These are phyloP conservation scores for Thryonomys swinderianus DNA, from an alignment of 2,113 vertebrate species.

Conservation along the genomic window DNA sequence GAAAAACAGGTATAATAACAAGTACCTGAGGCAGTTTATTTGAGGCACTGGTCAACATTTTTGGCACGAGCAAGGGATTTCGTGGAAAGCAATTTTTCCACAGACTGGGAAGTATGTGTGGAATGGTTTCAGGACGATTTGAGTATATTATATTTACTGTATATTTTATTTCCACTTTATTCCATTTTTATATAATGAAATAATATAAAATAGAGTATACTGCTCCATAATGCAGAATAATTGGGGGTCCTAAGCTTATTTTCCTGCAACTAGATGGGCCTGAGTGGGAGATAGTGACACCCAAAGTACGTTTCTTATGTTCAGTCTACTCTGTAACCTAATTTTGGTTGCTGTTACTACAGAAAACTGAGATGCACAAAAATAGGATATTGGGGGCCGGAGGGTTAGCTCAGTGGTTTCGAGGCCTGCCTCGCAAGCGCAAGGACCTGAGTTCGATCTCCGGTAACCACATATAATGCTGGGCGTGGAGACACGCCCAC, in stretches of 20 bases:
- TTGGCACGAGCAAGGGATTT: neutral
- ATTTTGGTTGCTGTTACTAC: neutral
- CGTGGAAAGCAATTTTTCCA: neutral
- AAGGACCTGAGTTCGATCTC: too few species aligned
- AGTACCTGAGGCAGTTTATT: neutral
- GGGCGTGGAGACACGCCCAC: too few species aligned
- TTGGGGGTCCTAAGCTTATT: neutral
- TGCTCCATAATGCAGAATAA: neutral
- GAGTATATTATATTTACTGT: neutral
- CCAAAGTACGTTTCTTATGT: neutral
- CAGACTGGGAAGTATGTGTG: neutral
- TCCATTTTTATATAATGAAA: neutral
- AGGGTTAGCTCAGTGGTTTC: too few species aligned
- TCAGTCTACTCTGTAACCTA: neutral
- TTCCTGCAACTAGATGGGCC: neutral
- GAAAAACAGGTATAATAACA: neutral
- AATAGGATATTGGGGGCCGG: neutral
- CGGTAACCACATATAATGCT: too few species aligned
- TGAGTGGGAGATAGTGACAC: neutral
- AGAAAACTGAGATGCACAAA: neutral
- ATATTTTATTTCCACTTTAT: neutral
- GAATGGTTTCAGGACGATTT: neutral
- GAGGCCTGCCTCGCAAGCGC: too few species aligned
- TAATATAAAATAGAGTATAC: neutral
- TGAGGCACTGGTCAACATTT: neutral